Conservation (phyloP, 2,797 vertebrate genomes). For the Xenentodon cancila region DNA sequence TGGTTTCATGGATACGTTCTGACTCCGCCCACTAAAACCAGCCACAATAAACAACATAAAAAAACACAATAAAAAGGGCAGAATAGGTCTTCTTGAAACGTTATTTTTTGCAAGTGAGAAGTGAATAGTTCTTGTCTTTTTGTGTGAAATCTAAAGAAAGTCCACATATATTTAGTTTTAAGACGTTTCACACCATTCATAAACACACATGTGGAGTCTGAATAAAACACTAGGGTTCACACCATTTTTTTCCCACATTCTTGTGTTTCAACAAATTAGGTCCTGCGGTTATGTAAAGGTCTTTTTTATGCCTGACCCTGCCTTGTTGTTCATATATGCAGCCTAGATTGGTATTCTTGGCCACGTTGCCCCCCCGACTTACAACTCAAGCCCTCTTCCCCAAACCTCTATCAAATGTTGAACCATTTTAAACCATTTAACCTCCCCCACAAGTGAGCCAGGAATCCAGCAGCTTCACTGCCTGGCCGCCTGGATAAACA, state of each 20-base stretch:
- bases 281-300: slow-evolving; percentile 45
- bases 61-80: no score
- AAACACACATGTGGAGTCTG: slow-evolving; percentile 16
- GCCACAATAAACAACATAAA: no score
- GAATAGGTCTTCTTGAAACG: no score
- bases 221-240: slow-evolving; percentile 40
- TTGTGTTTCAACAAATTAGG: slow-evolving; percentile 42
- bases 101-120: no score
- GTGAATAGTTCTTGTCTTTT: no score
- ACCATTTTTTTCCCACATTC: slow-evolving; percentile 11
- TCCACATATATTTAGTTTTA: no score
- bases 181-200: no score
- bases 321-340: slow-evolving; percentile 30
- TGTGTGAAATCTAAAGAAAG: no score
- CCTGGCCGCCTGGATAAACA: slow-evolving; percentile 54
- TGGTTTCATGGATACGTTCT: no score
- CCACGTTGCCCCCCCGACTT: slow-evolving; percentile 30
- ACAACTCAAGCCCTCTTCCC: slow-evolving; percentile 15
- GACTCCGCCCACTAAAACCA: no score
- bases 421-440: slow-evolving; percentile 37
- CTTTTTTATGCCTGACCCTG: slow-evolving; percentile 23
- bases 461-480: slow-evolving; percentile 38
- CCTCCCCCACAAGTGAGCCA: slow-evolving; percentile 27
- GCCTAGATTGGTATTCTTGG: slow-evolving; percentile 2
- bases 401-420: slow-evolving; percentile 37